Percentiles rank a stretch among this genome's conserved stretches.
These are phyloP conservation scores for Bubo blakistoni DNA, from an alignment of 2,113 vertebrate genomes.

Conservation along the genomic window DNA sequence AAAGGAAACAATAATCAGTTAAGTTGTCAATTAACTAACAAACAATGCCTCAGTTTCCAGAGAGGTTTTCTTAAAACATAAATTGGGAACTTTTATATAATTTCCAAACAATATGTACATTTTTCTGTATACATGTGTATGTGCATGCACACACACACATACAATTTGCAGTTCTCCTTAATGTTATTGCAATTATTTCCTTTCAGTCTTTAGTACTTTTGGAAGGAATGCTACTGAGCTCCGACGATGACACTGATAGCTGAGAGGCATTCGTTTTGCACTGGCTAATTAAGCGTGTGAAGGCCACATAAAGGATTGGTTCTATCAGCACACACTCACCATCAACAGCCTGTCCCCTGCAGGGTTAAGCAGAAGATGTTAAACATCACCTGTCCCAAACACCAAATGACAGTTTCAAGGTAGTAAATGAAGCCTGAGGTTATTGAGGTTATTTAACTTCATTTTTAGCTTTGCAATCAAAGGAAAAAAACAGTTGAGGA, in stretches of 20 bases:
- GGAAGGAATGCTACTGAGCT: not conserved
- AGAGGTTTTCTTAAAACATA: not conserved
- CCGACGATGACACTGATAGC: not conserved
- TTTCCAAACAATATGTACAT: not conserved
- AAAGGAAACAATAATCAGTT: not conserved
- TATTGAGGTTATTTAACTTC: not conserved
- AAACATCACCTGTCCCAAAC: conserved; percentile 40
- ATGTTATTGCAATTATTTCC: not conserved
- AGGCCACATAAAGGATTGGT: not conserved
- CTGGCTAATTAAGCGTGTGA: conserved; percentile 5
- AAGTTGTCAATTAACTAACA: not conserved
- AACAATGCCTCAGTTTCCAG: not conserved
- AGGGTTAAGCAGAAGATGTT: not conserved
- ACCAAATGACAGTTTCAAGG: conserved; percentile 18
- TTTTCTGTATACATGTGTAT: not conserved
- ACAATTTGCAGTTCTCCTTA: not conserved
- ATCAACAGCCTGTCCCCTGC: conserved; percentile 25
- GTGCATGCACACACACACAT: rapidly evolving
- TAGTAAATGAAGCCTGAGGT: not conserved
- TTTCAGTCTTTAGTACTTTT: not conserved
- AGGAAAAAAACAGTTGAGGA: not conserved
- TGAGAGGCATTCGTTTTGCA: not conserved
- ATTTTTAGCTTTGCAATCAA: not conserved
- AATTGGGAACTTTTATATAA: not conserved
- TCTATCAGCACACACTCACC: conserved; percentile 23